These are phyloP conservation scores for Leucoma salicis DNA, from an alignment of 2,888 invertebrate genomes.

Conservation along the genomic window DNA sequence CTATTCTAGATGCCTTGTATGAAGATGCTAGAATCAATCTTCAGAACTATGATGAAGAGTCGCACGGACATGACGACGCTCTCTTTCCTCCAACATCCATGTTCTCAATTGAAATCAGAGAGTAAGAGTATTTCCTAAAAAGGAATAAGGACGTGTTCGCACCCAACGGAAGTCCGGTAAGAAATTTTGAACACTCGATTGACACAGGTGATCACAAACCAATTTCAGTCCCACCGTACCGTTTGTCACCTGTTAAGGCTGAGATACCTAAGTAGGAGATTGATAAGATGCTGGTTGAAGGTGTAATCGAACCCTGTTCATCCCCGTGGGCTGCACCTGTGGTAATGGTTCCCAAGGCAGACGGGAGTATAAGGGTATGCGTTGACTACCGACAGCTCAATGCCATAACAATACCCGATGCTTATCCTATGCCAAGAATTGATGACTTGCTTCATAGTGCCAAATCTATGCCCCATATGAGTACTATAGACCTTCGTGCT, in stretches of 20 bases:
- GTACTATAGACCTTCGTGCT: conserved; percentile 21
- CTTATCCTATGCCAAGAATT: conserved; percentile 38
- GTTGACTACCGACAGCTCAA: conserved; percentile 9
- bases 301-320: neutral
- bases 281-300: conserved; percentile 2
- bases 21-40: neutral
- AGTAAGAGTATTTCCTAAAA: neutral
- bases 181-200: too few relatives aligned
- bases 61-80: neutral
- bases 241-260: too few relatives aligned
- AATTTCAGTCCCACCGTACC: too few relatives aligned
- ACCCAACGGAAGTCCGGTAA: too few relatives aligned
- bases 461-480: conserved; percentile 33
- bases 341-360: conserved; percentile 9
- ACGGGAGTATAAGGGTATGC: conserved; percentile 3
- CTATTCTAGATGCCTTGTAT: neutral
- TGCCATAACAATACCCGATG: neutral
- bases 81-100: neutral
- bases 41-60: neutral
- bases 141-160: too few relatives aligned
- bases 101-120: neutral
- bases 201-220: too few relatives aligned
- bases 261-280: neutral
- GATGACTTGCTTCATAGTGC: conserved; percentile 44
- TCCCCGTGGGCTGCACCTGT: conserved; percentile 12